Percentiles rank a stretch among this genome's conserved stretches.
phyloP scores from a whole-genome alignment of 1,140 invertebrate genomes.

The Choristoneura fumiferana region DNA sequence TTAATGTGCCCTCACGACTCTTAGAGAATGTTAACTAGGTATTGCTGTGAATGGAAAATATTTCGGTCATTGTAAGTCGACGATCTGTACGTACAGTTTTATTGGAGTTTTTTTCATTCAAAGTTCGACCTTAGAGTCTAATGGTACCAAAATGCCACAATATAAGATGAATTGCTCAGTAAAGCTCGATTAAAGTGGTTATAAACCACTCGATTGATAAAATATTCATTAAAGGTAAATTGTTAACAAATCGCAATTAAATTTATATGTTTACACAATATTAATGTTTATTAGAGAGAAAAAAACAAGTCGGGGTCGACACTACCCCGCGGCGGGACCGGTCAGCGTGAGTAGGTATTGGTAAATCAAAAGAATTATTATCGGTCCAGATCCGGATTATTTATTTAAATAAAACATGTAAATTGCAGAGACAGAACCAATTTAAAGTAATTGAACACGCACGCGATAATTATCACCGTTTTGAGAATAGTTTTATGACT shows the following conservation, averaged over 20 bases:
- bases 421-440: conserved; percentile 47
- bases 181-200: neutral
- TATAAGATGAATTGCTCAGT: conserved; percentile 5
- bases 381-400: conserved; percentile 22
- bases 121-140: too few relatives aligned
- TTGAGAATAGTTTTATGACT: conserved; percentile 14
- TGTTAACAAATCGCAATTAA: conserved; percentile 53
- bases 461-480: conserved; percentile 5
- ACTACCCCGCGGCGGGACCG: conserved; percentile 27
- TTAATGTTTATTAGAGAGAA: conserved; percentile 42
- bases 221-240: conserved; percentile 43
- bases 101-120: too few relatives aligned
- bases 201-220: conserved; percentile 33
- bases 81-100: neutral
- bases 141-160: neutral
- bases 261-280: conserved; percentile 60
- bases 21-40: conserved; percentile 14
- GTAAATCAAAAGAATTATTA: conserved; percentile 31
- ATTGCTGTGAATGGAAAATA: conserved; percentile 5
- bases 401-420: conserved; percentile 41
- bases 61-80: conserved; percentile 5
- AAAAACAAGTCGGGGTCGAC: conserved; percentile 33
- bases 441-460: conserved; percentile 24
- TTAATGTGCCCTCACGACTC: conserved; percentile 19
- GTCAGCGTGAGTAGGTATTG: conserved; percentile 19